These are phyloP conservation scores for Epizoanthus illoricatus DNA, from an alignment of 92 coral and sea anemone genomes.

Conservation along the genomic window DNA sequence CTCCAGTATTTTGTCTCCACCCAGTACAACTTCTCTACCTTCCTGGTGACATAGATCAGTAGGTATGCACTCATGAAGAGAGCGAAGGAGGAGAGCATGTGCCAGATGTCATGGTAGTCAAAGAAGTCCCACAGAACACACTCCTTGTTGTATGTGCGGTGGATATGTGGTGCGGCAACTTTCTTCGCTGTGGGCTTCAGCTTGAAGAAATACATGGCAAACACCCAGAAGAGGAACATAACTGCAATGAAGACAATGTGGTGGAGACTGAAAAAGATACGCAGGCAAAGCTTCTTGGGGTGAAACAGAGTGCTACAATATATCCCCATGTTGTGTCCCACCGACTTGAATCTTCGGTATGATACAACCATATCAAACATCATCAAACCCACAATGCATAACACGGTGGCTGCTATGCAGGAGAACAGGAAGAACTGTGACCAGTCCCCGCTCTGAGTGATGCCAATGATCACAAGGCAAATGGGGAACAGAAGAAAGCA, in stretches of 20 bases:
- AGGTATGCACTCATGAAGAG: conserved; percentile 86
- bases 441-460: conserved; percentile 71
- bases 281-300: conserved; percentile 18
- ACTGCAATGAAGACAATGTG: conserved; percentile 60
- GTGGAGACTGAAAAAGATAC: conserved; percentile 55
- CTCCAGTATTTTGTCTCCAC: conserved; percentile 64
- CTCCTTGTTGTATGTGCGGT: conserved; percentile 75
- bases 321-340: conserved; percentile 16
- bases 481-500: conserved; percentile 77
- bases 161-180: conserved; percentile 71
- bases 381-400: conserved; percentile 68
- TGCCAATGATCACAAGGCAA: conserved; percentile 74
- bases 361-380: conserved; percentile 51
- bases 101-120: conserved; percentile 99
- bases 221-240: conserved; percentile 82
- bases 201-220: conserved; percentile 92
- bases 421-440: conserved; percentile 93
- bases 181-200: conserved; percentile 78
- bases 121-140: conserved; percentile 95
- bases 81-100: conserved; percentile 93
- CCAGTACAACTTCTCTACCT: conserved; percentile 69
- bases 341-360: conserved; percentile 34
- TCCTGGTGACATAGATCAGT: conserved; percentile 76
- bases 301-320: conserved; percentile 14
- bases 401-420: conserved; percentile 81